These are phyloP conservation scores for Fragum fragum DNA, from an alignment of 2,888 invertebrate genomes.

Conservation along the genomic window DNA sequence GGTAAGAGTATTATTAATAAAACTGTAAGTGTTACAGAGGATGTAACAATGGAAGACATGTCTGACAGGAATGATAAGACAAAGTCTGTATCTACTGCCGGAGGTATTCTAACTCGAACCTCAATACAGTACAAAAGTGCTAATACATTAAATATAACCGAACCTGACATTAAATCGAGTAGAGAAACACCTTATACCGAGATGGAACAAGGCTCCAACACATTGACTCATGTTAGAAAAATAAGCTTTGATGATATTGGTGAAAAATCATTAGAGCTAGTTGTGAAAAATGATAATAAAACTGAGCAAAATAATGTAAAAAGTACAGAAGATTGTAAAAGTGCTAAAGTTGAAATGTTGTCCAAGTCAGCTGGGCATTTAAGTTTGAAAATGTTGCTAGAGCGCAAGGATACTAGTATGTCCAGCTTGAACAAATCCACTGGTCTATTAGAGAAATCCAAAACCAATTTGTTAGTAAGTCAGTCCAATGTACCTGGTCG, in stretches of 20 bases:
- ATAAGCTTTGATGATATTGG: slow-evolving; percentile 52
- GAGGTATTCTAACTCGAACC: not conserved
- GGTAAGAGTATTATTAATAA: not conserved
- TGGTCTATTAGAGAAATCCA: slow-evolving; percentile 53
- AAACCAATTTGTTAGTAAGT: slow-evolving; percentile 57
- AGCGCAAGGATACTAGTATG: slow-evolving; percentile 43
- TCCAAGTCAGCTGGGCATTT: slow-evolving; percentile 59
- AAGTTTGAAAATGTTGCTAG: slow-evolving; percentile 57
- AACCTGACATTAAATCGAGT: not conserved
- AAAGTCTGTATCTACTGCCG: not conserved
- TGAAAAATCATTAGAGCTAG: not conserved
- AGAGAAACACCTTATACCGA: slow-evolving; percentile 48
- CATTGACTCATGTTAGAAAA: slow-evolving; percentile 52
- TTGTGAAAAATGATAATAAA: not conserved
- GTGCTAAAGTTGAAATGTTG: slow-evolving; percentile 33
- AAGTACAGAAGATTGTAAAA: not conserved
- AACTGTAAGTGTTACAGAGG: not conserved
- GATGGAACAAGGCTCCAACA: slow-evolving; percentile 41
- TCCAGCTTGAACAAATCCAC: slow-evolving; percentile 57
- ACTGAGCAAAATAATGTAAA: not conserved
- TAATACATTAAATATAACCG: not conserved
- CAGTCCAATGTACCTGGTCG: slow-evolving; percentile 69
- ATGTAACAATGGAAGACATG: not conserved
- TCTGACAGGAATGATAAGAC: not conserved
- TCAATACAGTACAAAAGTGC: not conserved